A percentile compares a stretch with the other conserved stretches of the same genome.
These are phyloP conservation scores for Cephalopholis sonnerati DNA, from an alignment of 2,113 vertebrate genomes.

Conservation along the genomic window DNA sequence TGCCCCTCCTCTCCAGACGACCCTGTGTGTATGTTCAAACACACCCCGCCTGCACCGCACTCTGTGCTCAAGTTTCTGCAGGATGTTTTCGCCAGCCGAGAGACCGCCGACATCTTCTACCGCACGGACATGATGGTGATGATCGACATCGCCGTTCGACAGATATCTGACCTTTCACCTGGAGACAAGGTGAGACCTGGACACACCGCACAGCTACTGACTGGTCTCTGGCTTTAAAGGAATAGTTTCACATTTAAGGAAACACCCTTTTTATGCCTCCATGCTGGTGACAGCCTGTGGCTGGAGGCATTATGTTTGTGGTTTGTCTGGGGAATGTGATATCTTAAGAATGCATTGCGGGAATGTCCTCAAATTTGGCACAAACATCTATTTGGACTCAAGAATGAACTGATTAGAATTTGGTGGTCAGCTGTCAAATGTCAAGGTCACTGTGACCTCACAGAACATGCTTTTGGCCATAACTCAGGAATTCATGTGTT, in stretches of 20 bases:
- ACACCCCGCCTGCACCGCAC: conserved; percentile 92
- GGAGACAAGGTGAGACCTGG: conserved; percentile 92
- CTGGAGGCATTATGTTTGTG: too few relatives aligned
- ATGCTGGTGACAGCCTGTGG: too few relatives aligned
- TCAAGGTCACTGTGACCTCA: too few relatives aligned
- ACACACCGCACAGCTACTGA: not conserved
- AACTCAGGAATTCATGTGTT: too few relatives aligned
- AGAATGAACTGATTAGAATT: too few relatives aligned
- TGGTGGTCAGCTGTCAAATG: too few relatives aligned
- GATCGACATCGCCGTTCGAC: conserved; percentile 97
- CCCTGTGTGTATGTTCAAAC: conserved; percentile 95
- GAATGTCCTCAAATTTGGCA: too few relatives aligned
- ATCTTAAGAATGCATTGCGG: too few relatives aligned
- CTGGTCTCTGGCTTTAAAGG: not conserved
- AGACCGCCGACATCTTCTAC: conserved; percentile 95
- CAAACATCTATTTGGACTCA: too few relatives aligned
- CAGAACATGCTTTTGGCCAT: too few relatives aligned
- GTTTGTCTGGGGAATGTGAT: too few relatives aligned
- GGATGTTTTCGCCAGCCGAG: conserved; percentile 90
- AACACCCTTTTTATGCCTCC: not conserved
- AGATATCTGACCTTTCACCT: conserved; percentile 96
- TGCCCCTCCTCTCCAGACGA: conserved; percentile 86
- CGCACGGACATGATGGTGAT: conserved; percentile 98
- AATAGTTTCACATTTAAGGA: not conserved
- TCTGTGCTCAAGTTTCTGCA: conserved; percentile 97